Base-by-base conservation (phyloP, 2,797 vertebrate genomes). In the Falco biarmicus region DNA sequence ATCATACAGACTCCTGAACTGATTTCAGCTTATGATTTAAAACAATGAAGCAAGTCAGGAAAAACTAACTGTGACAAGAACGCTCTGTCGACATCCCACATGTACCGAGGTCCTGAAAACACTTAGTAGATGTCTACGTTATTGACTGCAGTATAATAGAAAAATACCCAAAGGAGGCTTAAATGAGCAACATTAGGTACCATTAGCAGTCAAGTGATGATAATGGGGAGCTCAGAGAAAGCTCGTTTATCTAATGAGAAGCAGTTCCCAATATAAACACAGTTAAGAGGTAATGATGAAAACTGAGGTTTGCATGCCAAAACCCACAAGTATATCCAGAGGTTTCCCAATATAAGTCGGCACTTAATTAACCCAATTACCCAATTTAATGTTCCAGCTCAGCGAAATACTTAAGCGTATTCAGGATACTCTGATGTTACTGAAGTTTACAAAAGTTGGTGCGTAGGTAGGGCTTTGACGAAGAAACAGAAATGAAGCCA, bases 221-320 rank as follows among this genome's bases (percentile, higher is more conserved):
- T 48, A 90, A 76, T 4, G 0, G 28, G 20, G 50, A 91, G 71
- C 41, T 86, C 77, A 63, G 83, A 91, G 69, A 81, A 95, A 26
- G n/a, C 47, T 95, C 50, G n/a, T 96, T 93, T 91, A 31, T 95
- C 77, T 93, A 90, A 95, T 31, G 77, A 96, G 86, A 79, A 87
- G 34, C 63, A 70, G 47, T 77, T 96, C 78, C 59, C 59, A 84
- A 64, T 64, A 84, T 41, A 95, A 95, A 95, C 60, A 90, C 19
- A 69, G 77, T 82, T 89, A 84, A 65, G 64, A 95, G 26, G 25
- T 84, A 93, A 93, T 73, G 76, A 93, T 45, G 85, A 86, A 95
- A 88, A 81, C 57, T 68, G 69, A 87, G 19, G 31, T 78, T 94
- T 81, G 54, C 51, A 86, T 76, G 80, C 76, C 76, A 95, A 95